These are phyloP conservation scores for Phyto melanocephala DNA, from an alignment of 2,888 invertebrate genomes.

Conservation along the genomic window DNA sequence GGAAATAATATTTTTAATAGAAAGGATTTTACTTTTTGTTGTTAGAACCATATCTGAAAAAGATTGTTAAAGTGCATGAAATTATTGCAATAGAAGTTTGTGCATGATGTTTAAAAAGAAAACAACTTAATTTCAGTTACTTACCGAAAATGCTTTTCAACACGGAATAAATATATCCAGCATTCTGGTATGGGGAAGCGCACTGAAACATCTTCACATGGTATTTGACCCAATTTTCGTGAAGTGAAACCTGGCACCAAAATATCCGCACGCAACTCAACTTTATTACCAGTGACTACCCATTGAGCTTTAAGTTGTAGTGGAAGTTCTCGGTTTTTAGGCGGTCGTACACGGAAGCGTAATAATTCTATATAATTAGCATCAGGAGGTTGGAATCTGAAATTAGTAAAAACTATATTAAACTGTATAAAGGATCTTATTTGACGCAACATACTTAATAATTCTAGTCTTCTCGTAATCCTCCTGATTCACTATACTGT, in stretches of 20 bases:
- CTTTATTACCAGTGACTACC: slow-evolving; percentile 92
- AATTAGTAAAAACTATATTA: background rate
- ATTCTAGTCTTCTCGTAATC: slow-evolving; percentile 92
- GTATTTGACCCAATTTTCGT: slow-evolving; percentile 95
- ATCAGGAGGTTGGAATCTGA: slow-evolving; percentile 96
- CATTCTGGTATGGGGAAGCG: slow-evolving; percentile 98
- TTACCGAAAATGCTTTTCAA: slow-evolving; percentile 94
- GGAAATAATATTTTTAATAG: background rate
- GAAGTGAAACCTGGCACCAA: slow-evolving; percentile 98
- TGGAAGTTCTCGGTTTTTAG: slow-evolving; percentile 97
- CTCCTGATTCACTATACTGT: slow-evolving; percentile 93
- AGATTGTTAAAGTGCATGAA: background rate
- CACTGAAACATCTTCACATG: slow-evolving; percentile 98
- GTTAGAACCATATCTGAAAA: slow-evolving; percentile 1
- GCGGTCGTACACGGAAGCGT: slow-evolving; percentile 96
- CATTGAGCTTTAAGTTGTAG: slow-evolving; percentile 95
- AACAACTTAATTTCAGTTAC: background rate
- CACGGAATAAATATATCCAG: slow-evolving; percentile 99
- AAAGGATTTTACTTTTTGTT: slow-evolving; percentile 1
- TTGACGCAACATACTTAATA: slow-evolving; percentile 84
- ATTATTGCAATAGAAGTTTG: too few species aligned
- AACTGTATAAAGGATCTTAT: background rate
- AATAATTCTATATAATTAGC: slow-evolving; percentile 98
- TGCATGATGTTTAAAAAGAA: too few species aligned
- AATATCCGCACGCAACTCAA: slow-evolving; percentile 96